Percentiles rank a stretch among this genome's conserved stretches.
Conservation (phyloP, 2,797 vertebrate genomes). For the Crenuchus spilurus region DNA sequence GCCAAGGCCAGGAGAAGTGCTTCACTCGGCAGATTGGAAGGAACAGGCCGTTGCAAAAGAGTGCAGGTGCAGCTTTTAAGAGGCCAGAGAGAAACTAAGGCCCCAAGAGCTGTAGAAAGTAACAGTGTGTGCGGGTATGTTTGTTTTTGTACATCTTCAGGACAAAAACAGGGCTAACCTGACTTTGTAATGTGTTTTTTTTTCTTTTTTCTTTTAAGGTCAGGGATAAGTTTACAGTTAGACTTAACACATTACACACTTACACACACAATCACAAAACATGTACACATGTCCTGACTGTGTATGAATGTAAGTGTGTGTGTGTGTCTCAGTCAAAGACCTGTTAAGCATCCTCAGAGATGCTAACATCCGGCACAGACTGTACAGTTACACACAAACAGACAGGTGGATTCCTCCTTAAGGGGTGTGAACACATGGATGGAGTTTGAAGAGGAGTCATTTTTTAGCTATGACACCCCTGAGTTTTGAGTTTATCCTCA, state of each 20-base stretch:
- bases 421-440: constrained; percentile 30
- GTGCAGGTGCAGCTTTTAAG: constrained; percentile 75
- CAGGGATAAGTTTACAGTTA: too few species aligned
- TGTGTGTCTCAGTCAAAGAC: not conserved
- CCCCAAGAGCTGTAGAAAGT: constrained; percentile 8
- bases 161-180: not conserved
- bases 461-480: constrained; percentile 48
- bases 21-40: constrained; percentile 62
- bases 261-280: too few species aligned
- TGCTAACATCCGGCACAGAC: constrained; percentile 18
- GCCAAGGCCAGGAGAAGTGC: constrained; percentile 75
- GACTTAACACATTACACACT: too few species aligned
- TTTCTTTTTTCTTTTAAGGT: too few species aligned
- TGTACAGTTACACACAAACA: constrained; percentile 34
- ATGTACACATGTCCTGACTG: not conserved
- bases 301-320: not conserved
- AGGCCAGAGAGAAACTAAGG: constrained; percentile 30
- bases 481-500: constrained; percentile 1
- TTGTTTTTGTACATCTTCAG: not conserved
- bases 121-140: not conserved
- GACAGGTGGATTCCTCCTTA: constrained; percentile 28
- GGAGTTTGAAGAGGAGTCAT: constrained; percentile 54
- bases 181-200: not conserved
- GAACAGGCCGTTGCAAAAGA: constrained; percentile 62
- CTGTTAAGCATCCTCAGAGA: constrained; percentile 31